Percentiles rank a stretch among this genome's conserved stretches.
phyloP scores from a whole-genome alignment of 2,113 vertebrate species.

The Enhydra lutris region DNA sequence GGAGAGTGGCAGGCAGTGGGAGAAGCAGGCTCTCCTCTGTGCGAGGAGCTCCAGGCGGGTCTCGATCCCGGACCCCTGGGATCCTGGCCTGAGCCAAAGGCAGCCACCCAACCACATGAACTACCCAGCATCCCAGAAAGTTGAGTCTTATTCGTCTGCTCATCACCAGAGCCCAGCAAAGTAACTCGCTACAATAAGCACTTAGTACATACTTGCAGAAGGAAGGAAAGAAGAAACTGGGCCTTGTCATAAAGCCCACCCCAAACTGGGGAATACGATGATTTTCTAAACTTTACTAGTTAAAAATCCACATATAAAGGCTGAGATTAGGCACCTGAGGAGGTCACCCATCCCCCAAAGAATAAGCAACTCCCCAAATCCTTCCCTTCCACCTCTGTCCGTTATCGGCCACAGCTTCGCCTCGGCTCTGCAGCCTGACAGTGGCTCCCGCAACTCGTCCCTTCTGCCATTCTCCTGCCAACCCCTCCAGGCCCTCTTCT shows the following conservation, averaged over 20 bases:
- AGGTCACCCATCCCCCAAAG: background rate
- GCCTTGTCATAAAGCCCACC: background rate
- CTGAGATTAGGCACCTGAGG: background rate
- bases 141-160: background rate
- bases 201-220: background rate
- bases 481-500: background rate
- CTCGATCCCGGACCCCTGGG: too few species aligned
- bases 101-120: too few species aligned
- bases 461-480: background rate
- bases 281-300: background rate
- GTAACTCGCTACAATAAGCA: background rate
- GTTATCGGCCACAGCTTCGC: too few species aligned
- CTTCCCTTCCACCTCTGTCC: background rate
- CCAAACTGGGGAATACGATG: background rate
- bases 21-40: too few species aligned
- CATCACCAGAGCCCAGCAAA: background rate
- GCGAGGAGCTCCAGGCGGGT: too few species aligned
- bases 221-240: background rate
- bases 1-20: too few species aligned
- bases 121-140: fast-evolving
- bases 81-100: too few species aligned
- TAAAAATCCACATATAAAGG: background rate
- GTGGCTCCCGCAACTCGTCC: background rate
- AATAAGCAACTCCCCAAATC: background rate
- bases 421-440: background rate